Evolutionary conservation across 2,888 invertebrate species (phyloP).

Genomic region (Synanthedon formicaeformis): DNA sequence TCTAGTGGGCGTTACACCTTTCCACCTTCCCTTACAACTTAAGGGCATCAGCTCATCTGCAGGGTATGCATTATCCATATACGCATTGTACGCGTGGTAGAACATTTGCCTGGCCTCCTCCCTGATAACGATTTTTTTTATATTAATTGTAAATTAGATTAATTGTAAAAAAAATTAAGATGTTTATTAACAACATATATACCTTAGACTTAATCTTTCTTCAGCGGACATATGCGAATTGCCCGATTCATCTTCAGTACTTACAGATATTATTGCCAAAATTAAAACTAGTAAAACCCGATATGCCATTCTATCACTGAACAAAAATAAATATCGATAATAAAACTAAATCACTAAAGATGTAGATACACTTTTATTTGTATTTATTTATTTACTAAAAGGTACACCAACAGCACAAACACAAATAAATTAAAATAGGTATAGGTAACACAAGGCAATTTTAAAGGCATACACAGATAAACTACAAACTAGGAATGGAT

Average conservation of each 20-base stretch:
- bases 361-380: too few relatives aligned
- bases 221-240: constrained; percentile 69
- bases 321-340: too few relatives aligned
- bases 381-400: too few relatives aligned
- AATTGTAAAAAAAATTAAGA: not conserved
- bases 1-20: constrained; percentile 89
- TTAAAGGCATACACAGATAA: too few relatives aligned
- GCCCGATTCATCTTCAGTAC: constrained; percentile 43
- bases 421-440: too few relatives aligned
- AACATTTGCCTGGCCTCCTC: constrained; percentile 96
- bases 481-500: too few relatives aligned
- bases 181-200: constrained; percentile 8
- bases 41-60: constrained; percentile 99
- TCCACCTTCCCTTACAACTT: constrained; percentile 91
- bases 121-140: constrained; percentile 55
- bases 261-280: constrained; percentile 53
- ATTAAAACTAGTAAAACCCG: constrained; percentile 49
- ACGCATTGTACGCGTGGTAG: constrained; percentile 94
- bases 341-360: too few relatives aligned
- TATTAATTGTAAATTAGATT: too few relatives aligned
- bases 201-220: constrained; percentile 76
- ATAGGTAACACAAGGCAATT: too few relatives aligned
- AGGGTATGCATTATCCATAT: constrained; percentile 98
- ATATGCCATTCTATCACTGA: constrained; percentile 39
- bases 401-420: too few relatives aligned